Conservation (phyloP, 1,140 invertebrate genomes). For the Pygmarrhopalites habei region DNA sequence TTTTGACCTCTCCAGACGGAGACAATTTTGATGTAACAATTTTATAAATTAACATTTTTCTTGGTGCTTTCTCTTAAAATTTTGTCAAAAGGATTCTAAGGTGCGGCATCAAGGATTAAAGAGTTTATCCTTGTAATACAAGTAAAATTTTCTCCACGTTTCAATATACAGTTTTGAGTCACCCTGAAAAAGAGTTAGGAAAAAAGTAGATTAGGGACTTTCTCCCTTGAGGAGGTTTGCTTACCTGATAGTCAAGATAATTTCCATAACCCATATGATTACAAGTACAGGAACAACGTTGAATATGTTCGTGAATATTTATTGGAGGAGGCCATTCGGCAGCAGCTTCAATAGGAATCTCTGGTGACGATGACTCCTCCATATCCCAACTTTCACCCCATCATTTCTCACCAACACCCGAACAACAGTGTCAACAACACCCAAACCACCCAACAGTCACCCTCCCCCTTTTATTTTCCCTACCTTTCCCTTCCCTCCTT, state of each 20-base stretch:
- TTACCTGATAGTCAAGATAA: conserved; percentile 81
- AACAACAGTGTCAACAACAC: no score
- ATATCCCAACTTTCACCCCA: conserved; percentile 38
- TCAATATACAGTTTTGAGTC: not conserved
- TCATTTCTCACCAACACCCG: conserved; percentile 10
- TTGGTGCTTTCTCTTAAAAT: not conserved
- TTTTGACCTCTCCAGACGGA: no score
- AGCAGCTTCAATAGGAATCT: conserved; percentile 18
- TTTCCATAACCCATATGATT: conserved; percentile 86
- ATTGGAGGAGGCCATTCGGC: conserved; percentile 54
- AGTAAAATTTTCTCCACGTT: not conserved
- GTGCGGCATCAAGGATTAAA: no score
- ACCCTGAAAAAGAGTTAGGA: not conserved
- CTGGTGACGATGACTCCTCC: no score
- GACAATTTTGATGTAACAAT: no score
- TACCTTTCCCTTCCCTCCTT: no score
- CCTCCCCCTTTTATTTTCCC: no score
- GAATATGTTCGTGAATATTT: conserved; percentile 75
- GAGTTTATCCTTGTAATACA: not conserved
- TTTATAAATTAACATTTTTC: no score
- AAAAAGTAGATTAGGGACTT: not conserved
- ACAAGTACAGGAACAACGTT: conserved; percentile 76
- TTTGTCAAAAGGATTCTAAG: no score
- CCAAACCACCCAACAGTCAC: no score
- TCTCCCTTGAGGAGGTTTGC: conserved; percentile 24